Base-by-base conservation (phyloP, 2,888 invertebrate genomes). In the Nephrotoma guestfalica region DNA sequence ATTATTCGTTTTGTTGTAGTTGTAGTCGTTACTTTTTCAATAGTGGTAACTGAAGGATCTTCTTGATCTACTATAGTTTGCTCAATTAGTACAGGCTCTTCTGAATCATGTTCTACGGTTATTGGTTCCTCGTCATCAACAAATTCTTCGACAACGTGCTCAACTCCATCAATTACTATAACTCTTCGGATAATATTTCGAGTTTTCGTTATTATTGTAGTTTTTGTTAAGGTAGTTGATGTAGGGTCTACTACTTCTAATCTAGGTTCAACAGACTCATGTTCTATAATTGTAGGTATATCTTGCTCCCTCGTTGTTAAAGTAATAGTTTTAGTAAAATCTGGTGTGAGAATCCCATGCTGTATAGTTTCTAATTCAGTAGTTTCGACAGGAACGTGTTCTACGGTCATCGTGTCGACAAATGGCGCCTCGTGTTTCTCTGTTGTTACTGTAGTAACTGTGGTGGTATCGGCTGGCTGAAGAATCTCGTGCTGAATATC, bases 101-200 rank as follows among this genome's bases (percentile, higher is more conserved):
- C 90, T 87, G 91, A 90, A 41, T 87, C n/a, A 41, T 90, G 88
- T 0, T 89, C 88, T 18, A 43, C 30, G 2, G 30, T 30, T 40
- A 11, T 30, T 7, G 1, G 30, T 0, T 30, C 2, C 30, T 71
- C 18, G 9, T 71, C 96, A 89, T 97, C 97, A 83, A 97, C 93
- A 0, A 96, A 91, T 92, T 97, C 97, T 91, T 97, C 97, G 6
- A 95, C 95, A 0, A 96, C 93, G 87, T 95, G 95, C 91, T 97
- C 97, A 91, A 96, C 95, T 0, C 97, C 97, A 90, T 97, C 95
- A 87, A 97, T 94, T 4, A 96, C 94, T 0, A 95, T 95, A 3
- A 96, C 93, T 88, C 95, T 94, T 86, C 96, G 93, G 86, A 97
- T 95, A 18, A 96, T 95, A 88, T 95, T 94, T 86, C 95, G 93